Base-by-base conservation (phyloP, 1,140 invertebrate species). In the Drosophila kikkawai region DNA sequence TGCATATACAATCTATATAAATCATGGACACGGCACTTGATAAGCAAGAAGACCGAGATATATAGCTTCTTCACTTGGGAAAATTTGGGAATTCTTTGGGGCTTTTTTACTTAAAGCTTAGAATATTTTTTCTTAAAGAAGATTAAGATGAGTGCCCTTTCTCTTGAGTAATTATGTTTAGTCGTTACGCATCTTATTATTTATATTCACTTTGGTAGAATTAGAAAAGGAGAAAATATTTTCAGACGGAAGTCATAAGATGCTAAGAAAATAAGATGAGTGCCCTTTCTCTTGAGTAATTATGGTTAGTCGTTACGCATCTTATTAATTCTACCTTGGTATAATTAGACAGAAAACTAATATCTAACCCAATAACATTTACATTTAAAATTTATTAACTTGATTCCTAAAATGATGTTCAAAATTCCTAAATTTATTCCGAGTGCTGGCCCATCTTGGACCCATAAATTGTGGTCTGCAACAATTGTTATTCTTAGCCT, bases 401-500 rank as follows among this genome's bases (percentile, higher is more conserved):
- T n/a, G 2, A 15, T 1, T 4, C 2, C 1, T 0, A 22, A 56
- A n/a, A 7, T 7, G 0, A 7, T n/a, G 4, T 22, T 0, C 4
- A 39, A 15, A n/a, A 37, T 55, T 37, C 2, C 7, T 2, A 15
- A 0, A 39, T 56, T 56, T 56, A 56, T 22, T 56, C 6, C 4
- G 9, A 56, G 53, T 56, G 36, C 8, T 58, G 41, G 12, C 45
- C 9, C 32, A 70, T 80, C 51, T 79, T 78, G 70, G 11, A 37
- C 55, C 51, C 80, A 87, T 87, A 87, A 82, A 82, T 85, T 79
- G 61, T 70, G 75, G 69, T 53, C 66, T 66, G 37, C 65, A 69
- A 45, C 82, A 85, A 85, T 82, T 87, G 79, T 86, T 86, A 87
- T 86, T 87, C 47, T 80, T 76, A 66, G 51, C 12, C 22, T n/a